Base-by-base conservation (phyloP, 2,113 vertebrate genomes). In the Channa maculata region DNA sequence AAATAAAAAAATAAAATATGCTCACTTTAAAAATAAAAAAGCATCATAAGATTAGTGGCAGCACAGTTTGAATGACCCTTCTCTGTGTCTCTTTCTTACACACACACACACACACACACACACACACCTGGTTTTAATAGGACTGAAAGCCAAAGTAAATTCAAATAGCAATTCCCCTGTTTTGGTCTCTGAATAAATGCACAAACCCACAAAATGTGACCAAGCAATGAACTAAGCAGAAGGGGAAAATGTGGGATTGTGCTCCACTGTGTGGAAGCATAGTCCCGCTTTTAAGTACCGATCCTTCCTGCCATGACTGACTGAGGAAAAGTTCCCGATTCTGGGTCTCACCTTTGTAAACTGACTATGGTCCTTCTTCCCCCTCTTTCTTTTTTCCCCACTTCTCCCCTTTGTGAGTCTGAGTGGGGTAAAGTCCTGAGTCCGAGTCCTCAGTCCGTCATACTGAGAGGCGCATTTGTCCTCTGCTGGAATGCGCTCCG, bases 61-160 rank as follows among this genome's bases (percentile, higher is more conserved):
- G 65, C 15, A 73, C 48, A 75, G 81, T 83, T 88, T 91, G 75
- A 89, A 89, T 88, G 89, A 84, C 58, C 81, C 72, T 44, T 55
- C 85, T 88, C 62, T 86, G 52, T 86, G 74, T 84, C 49, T 55
- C 15, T 37, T 55, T 77, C 43, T 53, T 70, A 60, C 74, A 52
- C 46, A 64, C 65, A 64, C 55, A 66, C 73, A 49, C 68, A 58
- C 74, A 60, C 75, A 57, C 72, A 62, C 70, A 65, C 67, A 65
- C 50, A 65, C 63, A 65, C 37, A 1, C 39, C 53, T 53, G 61
- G 14, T 77, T 77, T 59, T 44, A 62, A 13, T 10, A 54, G 57
- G 44, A 69, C 60, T 44, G 52, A n/a, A 58, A 69, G 78, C 89
- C 81, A 88, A 90, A 74, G 74, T 75, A 90, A 92, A 90, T 57